phyloP scores from a whole-genome alignment of 2,797 vertebrate genomes.

The Neosalanx taihuensis region DNA sequence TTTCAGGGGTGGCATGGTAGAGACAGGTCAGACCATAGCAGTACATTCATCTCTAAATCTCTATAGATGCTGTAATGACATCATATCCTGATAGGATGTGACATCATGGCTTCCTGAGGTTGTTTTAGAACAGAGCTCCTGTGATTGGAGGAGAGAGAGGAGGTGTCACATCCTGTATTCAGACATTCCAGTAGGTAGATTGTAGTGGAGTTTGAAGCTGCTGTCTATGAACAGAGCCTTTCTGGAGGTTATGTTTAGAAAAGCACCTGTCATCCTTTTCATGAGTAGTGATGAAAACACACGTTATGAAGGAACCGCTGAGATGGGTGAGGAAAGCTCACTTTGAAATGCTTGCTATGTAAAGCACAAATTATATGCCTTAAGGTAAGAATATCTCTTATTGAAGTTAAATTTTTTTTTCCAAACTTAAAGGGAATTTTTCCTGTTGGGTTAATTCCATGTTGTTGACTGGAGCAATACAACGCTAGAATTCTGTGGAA shows the following conservation, averaged over 20 bases:
- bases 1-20: too few species aligned
- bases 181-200: not conserved
- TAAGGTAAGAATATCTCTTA: constrained; percentile 6
- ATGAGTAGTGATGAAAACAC: too few species aligned
- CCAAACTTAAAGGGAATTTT: constrained; percentile 19
- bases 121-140: too few species aligned
- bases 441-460: constrained; percentile 10
- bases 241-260: too few species aligned
- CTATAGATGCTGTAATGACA: not conserved
- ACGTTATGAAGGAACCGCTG: not conserved
- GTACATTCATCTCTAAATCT: not conserved
- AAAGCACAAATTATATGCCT: constrained; percentile 20
- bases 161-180: not conserved
- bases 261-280: too few species aligned
- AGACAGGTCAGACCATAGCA: not conserved
- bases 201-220: too few species aligned
- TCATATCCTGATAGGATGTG: not conserved
- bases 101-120: not conserved
- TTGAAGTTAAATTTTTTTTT: constrained; percentile 11
- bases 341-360: constrained; percentile 16
- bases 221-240: too few species aligned
- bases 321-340: constrained; percentile 6
- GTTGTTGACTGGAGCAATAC: constrained; percentile 27
- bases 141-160: too few species aligned
- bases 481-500: constrained; percentile 24